A percentile compares a stretch with the other conserved stretches of the same genome.
Conservation (phyloP, 1,140 invertebrate species). For the Camponotus pennsylvanicus region DNA sequence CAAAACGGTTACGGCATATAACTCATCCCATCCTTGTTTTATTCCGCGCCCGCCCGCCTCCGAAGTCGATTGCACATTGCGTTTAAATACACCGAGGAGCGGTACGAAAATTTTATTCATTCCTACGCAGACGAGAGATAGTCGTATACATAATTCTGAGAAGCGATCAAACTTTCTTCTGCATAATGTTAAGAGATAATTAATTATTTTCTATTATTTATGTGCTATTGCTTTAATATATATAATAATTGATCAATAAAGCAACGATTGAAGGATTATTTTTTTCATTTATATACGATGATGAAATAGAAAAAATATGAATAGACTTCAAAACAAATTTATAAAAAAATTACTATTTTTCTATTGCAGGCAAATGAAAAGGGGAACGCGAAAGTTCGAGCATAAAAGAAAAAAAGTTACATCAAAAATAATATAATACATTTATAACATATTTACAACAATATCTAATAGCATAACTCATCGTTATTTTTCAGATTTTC, state of each 20-base stretch:
- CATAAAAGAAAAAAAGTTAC: no score
- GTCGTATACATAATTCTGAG: background rate
- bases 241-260: background rate
- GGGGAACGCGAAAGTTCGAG: no score
- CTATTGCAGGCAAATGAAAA: no score
- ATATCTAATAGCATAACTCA: no score
- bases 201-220: background rate
- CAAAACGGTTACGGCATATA: slow-evolving; percentile 81
- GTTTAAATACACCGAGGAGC: slow-evolving; percentile 73
- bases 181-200: background rate
- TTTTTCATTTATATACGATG: background rate
- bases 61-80: slow-evolving; percentile 73
- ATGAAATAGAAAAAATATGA: background rate
- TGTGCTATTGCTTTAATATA: background rate
- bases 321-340: background rate
- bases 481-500: no score
- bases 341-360: background rate
- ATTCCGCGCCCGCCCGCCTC: slow-evolving; percentile 57
- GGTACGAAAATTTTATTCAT: slow-evolving; percentile 48
- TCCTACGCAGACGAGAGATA: slow-evolving; percentile 8
- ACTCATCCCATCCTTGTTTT: slow-evolving; percentile 76
- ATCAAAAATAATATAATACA: no score
- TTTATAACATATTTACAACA: no score
- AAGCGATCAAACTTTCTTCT: background rate
- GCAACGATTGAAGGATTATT: background rate